Evolutionary conservation across 2,113 vertebrate species (phyloP).

Genomic region (Calyptomena viridis): DNA sequence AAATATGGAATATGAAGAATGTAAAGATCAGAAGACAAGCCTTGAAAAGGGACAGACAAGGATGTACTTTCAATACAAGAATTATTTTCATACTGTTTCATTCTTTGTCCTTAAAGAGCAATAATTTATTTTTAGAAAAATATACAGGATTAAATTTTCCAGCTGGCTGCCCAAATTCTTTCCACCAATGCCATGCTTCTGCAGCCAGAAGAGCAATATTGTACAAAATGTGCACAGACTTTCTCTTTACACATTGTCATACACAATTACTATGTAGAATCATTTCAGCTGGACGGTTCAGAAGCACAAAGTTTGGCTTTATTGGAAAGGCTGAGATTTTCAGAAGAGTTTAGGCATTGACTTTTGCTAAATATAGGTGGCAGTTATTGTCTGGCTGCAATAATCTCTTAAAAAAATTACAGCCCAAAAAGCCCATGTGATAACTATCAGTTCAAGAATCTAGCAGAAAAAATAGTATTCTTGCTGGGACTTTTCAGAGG

Average conservation of each 20-base stretch:
- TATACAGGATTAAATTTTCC: neutral
- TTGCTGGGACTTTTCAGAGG: neutral
- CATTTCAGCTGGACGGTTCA: neutral
- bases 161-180: neutral
- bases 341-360: neutral
- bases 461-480: neutral
- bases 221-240: neutral
- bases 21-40: neutral
- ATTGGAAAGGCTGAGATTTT: neutral
- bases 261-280: neutral
- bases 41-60: neutral
- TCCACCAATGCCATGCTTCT: neutral
- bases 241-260: neutral
- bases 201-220: neutral
- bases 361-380: neutral
- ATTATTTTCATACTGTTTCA: neutral
- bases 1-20: neutral
- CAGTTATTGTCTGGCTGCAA: neutral
- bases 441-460: neutral
- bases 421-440: neutral
- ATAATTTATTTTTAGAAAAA: neutral
- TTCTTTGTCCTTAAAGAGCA: neutral
- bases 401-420: neutral
- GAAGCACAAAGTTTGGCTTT: neutral
- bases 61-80: neutral